Base-by-base conservation (phyloP, 2,113 vertebrate genomes). In the Ophiodon elongatus region DNA sequence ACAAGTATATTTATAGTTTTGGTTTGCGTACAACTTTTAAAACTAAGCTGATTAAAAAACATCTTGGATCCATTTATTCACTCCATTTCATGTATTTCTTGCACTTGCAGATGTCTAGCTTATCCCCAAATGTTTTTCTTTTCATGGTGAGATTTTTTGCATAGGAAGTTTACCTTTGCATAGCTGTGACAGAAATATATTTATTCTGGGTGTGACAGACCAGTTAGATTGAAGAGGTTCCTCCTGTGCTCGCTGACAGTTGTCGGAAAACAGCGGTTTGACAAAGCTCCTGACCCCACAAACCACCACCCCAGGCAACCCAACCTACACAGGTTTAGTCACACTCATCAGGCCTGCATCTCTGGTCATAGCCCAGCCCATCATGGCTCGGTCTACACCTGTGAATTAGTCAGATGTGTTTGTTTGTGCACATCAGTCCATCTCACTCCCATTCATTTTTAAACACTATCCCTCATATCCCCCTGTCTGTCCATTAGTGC, bases 391-490 rank as follows among this genome's bases (percentile, higher is more conserved):
- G 19, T 69, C 77, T 76, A 78, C 75, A 86, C 80, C 85, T 84
- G 89, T 76, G 67, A 93, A 91, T 93, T 88, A 91, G 89, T 88
- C 71, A 41, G 66, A 63, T 73, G 82, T 93, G 93, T 94, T 93
- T 94, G 91, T 93, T 94, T 94, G 84, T 87, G 92, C 86, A 82
- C 74, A 89, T 93, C 79, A 82, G 80, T 80, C 90, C 91, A 84
- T 92, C 91, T 81, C 79, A 76, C 57, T 85, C 87, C 73, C 94
- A 95, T 95, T 82, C 91, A 95, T 96, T 94, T 96, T 95, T 95
- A 93, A 96, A 95, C 88, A 89, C 89, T 68, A 82, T 82, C 89
- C 88, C 86, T 83, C 52, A 86, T 85, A 85, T 86, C 85, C 82
- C 81, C 64, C 86, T 75, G 56, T 80, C 86, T 88, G 65, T 92